Conservation (phyloP, 2,113 vertebrate genomes). For the Aegithalos caudatus region DNA sequence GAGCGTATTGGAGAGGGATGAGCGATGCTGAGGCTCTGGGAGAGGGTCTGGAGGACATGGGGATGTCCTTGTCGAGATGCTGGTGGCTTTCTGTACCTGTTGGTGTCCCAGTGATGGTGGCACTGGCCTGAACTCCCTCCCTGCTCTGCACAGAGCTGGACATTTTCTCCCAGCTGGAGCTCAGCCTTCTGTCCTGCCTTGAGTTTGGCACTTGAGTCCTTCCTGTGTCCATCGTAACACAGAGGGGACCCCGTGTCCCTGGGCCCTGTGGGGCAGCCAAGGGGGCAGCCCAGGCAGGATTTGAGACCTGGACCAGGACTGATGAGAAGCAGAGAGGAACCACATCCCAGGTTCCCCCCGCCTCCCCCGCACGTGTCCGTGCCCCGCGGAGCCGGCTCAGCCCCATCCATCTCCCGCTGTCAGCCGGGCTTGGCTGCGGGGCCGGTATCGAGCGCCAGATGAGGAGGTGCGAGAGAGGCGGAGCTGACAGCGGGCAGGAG, state of each 20-base stretch:
- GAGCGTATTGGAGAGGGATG: accelerated
- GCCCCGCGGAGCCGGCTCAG: accelerated
- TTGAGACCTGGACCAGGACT: accelerated
- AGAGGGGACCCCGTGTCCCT: accelerated
- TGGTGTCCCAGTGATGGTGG: accelerated
- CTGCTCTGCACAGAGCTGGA: neutral
- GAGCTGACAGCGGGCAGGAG: neutral
- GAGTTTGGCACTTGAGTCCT: accelerated
- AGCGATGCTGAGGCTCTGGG: neutral
- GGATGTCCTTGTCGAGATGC: no score
- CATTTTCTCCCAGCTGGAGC: neutral
- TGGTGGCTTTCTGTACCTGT: neutral
- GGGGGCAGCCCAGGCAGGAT: neutral
- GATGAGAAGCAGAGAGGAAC: neutral
- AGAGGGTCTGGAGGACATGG: neutral
- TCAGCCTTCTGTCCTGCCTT: neutral
- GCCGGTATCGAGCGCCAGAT: neutral
- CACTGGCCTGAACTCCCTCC: neutral
- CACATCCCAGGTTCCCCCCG: accelerated
- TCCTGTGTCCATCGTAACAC: accelerated
- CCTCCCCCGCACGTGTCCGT: accelerated
- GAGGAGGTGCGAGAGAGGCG: constrained; percentile 29
- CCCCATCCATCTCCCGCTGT: constrained; percentile 36
- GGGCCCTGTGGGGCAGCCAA: accelerated
- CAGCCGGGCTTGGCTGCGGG: neutral